Evolutionary conservation across 2,888 invertebrate genomes (phyloP).

Genomic region (Rhyacophila evoluta): DNA sequence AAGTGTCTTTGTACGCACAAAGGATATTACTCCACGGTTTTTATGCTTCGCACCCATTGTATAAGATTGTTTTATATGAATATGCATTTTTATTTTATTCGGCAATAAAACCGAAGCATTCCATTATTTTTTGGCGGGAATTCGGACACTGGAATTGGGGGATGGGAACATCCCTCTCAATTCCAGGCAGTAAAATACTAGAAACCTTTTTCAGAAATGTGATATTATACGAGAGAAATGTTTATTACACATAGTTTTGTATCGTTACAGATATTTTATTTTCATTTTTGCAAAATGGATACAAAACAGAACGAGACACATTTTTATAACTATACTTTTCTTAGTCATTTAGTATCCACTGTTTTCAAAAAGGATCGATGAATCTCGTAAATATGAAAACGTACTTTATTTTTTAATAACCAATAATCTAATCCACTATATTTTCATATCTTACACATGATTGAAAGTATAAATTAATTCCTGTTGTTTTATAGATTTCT

Average conservation of each 20-base stretch:
- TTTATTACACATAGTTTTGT: conserved; percentile 2
- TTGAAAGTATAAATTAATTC: no score
- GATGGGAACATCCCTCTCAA: conserved; percentile 9
- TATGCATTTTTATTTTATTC: conserved; percentile 55
- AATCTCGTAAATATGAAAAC: no score
- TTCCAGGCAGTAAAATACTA: conserved; percentile 2
- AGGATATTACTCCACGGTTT: conserved; percentile 49
- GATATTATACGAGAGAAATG: conserved; percentile 6
- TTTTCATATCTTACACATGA: no score
- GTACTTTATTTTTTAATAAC: no score
- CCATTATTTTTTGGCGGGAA: conserved; percentile 50
- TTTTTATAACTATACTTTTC: neutral
- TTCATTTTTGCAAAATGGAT: neutral
- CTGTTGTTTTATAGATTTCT: no score
- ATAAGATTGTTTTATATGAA: conserved; percentile 51
- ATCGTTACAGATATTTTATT: neutral
- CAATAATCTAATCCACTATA: no score
- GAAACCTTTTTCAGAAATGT: conserved; percentile 19
- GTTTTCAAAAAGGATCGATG: no score
- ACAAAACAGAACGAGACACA: neutral
- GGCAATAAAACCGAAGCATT: conserved; percentile 53
- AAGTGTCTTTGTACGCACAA: conserved; percentile 50
- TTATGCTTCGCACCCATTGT: conserved; percentile 53
- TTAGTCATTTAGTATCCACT: no score
- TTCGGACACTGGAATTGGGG: conserved; percentile 44